Percentiles rank a stretch among this genome's conserved stretches.
Conservation (phyloP, 2,797 vertebrate genomes). For the Typhlichthys eigenmanni region DNA sequence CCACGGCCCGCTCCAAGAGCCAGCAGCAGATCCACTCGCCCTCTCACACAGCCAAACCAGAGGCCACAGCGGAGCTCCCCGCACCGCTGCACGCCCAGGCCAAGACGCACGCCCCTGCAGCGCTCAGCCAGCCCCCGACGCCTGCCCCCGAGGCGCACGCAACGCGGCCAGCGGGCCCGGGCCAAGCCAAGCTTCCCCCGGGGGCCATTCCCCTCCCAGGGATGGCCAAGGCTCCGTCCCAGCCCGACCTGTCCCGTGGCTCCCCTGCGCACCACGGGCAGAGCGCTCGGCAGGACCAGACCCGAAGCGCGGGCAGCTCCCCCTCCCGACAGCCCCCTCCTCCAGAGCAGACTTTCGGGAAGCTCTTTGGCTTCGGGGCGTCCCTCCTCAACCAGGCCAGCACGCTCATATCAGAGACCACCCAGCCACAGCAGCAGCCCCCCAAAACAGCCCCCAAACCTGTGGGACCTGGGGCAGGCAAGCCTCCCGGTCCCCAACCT, state of each 20-base stretch:
- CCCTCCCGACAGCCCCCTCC: slow-evolving; percentile 84
- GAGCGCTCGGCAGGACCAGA: slow-evolving; percentile 79
- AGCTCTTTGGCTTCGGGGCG: slow-evolving; percentile 95
- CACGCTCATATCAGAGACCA: slow-evolving; percentile 90
- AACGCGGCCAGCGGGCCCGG: slow-evolving; percentile 54
- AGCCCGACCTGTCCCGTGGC: slow-evolving; percentile 82
- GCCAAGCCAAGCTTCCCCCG: slow-evolving; percentile 71
- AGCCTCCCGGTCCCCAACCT: slow-evolving; percentile 69
- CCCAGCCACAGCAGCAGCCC: slow-evolving; percentile 83
- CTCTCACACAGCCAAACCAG: slow-evolving; percentile 86
- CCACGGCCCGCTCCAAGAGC: slow-evolving; percentile 95
- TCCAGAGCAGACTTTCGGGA: slow-evolving; percentile 91
- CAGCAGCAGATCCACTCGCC: slow-evolving; percentile 96
- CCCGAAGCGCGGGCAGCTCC: slow-evolving; percentile 81
- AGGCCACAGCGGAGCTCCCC: slow-evolving; percentile 73
- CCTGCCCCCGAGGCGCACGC: slow-evolving; percentile 60
- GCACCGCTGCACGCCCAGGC: slow-evolving; percentile 48
- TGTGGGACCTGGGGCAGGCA: slow-evolving; percentile 80
- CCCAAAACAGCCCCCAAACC: slow-evolving; percentile 86
- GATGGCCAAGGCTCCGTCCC: slow-evolving; percentile 84
- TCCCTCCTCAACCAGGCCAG: slow-evolving; percentile 97
- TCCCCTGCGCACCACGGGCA: slow-evolving; percentile 80
- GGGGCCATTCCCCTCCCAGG: slow-evolving; percentile 74
- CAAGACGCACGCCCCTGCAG: slow-evolving; percentile 26
- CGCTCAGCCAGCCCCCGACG: slow-evolving; percentile 40